Evolutionary conservation across 1,140 invertebrate genomes (phyloP).

Genomic region (Nasonia longicornis): DNA sequence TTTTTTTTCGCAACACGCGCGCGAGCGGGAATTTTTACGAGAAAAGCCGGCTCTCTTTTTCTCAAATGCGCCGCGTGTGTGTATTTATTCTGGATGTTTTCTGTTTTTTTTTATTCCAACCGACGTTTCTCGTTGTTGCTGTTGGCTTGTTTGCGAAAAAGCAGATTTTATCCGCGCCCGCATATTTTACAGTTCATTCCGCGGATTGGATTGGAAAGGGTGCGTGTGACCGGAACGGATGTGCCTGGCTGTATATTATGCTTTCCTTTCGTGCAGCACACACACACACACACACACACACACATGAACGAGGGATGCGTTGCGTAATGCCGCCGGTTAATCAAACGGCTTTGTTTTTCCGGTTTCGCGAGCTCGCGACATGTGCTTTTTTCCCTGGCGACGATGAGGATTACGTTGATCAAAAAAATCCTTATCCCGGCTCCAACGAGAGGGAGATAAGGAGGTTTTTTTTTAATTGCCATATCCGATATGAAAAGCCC

Average conservation of each 20-base stretch:
- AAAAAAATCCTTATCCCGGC: background rate
- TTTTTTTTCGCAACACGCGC: constrained; percentile 54
- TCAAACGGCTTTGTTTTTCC: constrained; percentile 3
- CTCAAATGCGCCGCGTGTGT: constrained; percentile 19
- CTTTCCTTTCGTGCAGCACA: too few species aligned
- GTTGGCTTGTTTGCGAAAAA: background rate
- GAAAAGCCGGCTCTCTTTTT: constrained; percentile 50
- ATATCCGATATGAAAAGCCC: background rate
- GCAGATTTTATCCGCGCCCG: constrained; percentile 18
- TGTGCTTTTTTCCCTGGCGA: background rate
- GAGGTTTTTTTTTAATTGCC: background rate
- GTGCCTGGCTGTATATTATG: background rate
- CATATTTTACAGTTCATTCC: constrained; percentile 45
- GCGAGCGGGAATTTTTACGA: constrained; percentile 58
- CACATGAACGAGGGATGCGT: background rate
- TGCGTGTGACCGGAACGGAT: constrained; percentile 44
- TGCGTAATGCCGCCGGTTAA: background rate
- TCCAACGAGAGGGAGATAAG: background rate
- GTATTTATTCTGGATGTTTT: background rate
- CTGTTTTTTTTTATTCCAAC: background rate
- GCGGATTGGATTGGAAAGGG: constrained; percentile 44
- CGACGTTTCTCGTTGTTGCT: background rate
- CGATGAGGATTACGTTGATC: background rate
- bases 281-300: too few species aligned
- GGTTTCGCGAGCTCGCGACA: background rate